phyloP scores from a whole-genome alignment of 2,888 invertebrate species.

The Charanyca ferruginea region DNA sequence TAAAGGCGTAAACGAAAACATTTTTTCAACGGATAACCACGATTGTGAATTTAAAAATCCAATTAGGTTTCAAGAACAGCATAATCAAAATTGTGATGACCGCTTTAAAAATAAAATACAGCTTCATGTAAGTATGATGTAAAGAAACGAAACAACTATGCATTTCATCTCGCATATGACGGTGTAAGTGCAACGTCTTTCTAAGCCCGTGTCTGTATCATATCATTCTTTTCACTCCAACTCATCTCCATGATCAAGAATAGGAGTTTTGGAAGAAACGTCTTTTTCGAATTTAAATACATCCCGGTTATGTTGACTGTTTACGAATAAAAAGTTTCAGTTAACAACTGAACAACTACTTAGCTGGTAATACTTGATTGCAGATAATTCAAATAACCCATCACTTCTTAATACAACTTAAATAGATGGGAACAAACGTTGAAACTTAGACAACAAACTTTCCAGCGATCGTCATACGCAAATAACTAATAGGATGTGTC shows the following conservation, averaged over 20 bases:
- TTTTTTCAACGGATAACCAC: conserved; percentile 24
- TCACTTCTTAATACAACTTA: neutral
- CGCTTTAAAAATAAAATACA: conserved; percentile 2
- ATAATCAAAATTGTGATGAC: neutral
- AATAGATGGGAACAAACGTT: conserved; percentile 2
- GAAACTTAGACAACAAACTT: conserved; percentile 17
- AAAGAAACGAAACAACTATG: conserved; percentile 19
- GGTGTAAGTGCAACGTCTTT: conserved; percentile 17
- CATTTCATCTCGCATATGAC: conserved; percentile 44
- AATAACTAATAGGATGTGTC: conserved; percentile 29
- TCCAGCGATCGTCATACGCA: conserved; percentile 14
- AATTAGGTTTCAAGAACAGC: conserved; percentile 2
- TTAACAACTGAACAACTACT: no score
- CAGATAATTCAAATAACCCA: neutral
- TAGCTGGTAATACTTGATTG: no score
- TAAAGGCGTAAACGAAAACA: neutral
- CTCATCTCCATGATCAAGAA: no score
- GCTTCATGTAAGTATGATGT: conserved; percentile 22
- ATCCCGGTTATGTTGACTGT: no score
- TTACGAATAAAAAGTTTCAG: no score
- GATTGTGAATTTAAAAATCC: conserved; percentile 16
- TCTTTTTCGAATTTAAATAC: no score
- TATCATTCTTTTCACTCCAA: conserved; percentile 16
- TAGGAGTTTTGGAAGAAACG: no score
- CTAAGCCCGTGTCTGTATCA: conserved; percentile 1